Evolutionary conservation across 2,797 vertebrate genomes (phyloP), one percentile per base, ranked within the genome.

Genomic region (Enoplosus armatus): DNA sequence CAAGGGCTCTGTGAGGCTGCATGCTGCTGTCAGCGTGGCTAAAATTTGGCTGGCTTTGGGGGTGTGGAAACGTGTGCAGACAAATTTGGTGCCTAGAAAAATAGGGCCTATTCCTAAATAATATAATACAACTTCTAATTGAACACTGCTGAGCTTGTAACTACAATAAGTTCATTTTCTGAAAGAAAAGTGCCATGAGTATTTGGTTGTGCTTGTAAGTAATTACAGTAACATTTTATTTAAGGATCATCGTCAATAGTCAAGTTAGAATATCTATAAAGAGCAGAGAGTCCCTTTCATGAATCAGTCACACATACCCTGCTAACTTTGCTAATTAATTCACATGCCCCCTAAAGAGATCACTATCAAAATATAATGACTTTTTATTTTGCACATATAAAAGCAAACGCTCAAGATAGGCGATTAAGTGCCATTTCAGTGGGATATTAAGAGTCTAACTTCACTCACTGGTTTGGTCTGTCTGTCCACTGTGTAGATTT

Each of bases 401-500:
- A 41, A 41, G 10, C n/a, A 68, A 18, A 43, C 26, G 43, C 45
- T 48, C 7, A 29, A 33, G 7, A 18, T 16, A 47, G 53, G 29
- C 26, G 27, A 22, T 18, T 8, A 18, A 24, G 12, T 20, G 20
- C 27, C 26, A 15, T 41, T 29, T 29, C 20, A 43, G 18, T 47
- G 8, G 6, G 6, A 45, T 45, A 2, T 9, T 45, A 50, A 22
- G 8, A 26, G 12, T n/a, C n/a, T n/a, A n/a, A n/a, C n/a, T n/a
- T n/a, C n/a, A 39, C 12, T 29, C 6, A 5, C 20, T 31, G 10
- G 24, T 4, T 58, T 50, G 22, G 26, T 56, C 33, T 14, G 8
- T 55, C 5, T 58, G 20, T 0, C 15, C 7, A 9, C 27, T 68
- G 16, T 48, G 10, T 66, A 87, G 83, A 48, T 85, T 58, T 65